Percentiles rank a stretch among this genome's conserved stretches.
These are phyloP conservation scores for Petrolisthes cinctipes DNA, from an alignment of 2,888 invertebrate species.

Conservation along the genomic window DNA sequence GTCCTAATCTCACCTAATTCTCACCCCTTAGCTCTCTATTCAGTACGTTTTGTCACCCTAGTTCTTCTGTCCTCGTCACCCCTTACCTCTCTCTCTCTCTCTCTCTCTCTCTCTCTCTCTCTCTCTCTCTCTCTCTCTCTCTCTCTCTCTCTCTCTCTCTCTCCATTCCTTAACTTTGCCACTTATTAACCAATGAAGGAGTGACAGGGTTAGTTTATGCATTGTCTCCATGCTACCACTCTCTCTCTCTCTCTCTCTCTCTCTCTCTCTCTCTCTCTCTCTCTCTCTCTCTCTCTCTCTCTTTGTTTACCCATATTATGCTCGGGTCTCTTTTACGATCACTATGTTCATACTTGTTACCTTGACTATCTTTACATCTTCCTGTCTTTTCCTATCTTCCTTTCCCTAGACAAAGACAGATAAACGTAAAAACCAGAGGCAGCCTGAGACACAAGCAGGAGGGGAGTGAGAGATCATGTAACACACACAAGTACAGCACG, in stretches of 20 bases:
- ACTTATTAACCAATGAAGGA: conserved; percentile 47
- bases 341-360: not conserved
- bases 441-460: too few relatives aligned
- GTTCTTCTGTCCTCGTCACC: not conserved
- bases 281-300: not conserved
- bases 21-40: conserved; percentile 3
- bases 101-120: not conserved
- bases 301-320: not conserved
- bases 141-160: conserved; percentile 11
- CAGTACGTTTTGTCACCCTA: not conserved
- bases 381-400: not conserved
- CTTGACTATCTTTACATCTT: not conserved
- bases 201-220: conserved; percentile 30
- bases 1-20: too few relatives aligned
- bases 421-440: too few relatives aligned
- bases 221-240: not conserved
- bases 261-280: not conserved
- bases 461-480: too few relatives aligned
- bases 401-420: too few relatives aligned
- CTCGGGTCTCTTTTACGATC: not conserved
- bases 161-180: conserved; percentile 4
- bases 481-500: not conserved
- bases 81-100: not conserved
- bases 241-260: not conserved
- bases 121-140: not conserved